These are phyloP conservation scores for Monopis laevigella DNA, from an alignment of 2,888 invertebrate genomes.

Conservation along the genomic window DNA sequence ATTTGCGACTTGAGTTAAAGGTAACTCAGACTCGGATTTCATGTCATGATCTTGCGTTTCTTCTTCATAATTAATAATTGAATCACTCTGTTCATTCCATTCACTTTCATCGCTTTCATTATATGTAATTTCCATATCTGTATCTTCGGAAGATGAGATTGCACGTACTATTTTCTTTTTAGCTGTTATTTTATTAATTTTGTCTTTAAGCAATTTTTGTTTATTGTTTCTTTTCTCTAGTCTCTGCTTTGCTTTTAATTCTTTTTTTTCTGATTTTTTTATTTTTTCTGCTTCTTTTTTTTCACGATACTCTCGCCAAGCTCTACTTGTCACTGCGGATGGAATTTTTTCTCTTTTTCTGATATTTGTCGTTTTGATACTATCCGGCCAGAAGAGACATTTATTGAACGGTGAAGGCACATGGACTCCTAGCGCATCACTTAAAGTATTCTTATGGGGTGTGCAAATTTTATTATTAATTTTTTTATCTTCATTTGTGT, in stretches of 20 bases:
- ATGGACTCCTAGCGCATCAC: conserved; percentile 6
- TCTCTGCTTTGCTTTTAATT: too few relatives aligned
- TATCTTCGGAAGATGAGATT: conserved; percentile 15
- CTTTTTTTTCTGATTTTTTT: conserved; percentile 15
- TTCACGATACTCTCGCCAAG: too few relatives aligned
- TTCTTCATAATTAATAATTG: conserved; percentile 1
- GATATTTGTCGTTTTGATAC: conserved; percentile 18
- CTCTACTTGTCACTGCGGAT: too few relatives aligned
- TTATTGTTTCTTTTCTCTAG: too few relatives aligned
- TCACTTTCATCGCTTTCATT: conserved; percentile 11
- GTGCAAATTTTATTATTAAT: not conserved
- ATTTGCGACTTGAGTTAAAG: conserved; percentile 10
- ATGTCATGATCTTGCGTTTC: conserved; percentile 8
- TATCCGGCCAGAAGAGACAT: conserved; percentile 13
- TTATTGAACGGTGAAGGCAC: conserved; percentile 13
- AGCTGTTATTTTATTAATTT: conserved; percentile 5
- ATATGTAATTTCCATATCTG: conserved; percentile 13
- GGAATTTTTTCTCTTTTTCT: too few relatives aligned
- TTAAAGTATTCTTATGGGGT: conserved; percentile 2
- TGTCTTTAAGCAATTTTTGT: too few relatives aligned
- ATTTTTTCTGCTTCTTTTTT: too few relatives aligned
- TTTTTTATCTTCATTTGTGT: too few relatives aligned
- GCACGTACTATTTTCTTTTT: conserved; percentile 13
- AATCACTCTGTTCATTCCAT: conserved; percentile 13
- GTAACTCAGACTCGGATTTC: conserved; percentile 13